Evolutionary conservation across 2,888 invertebrate genomes (phyloP).

Genomic region (Conomelus anceps): DNA sequence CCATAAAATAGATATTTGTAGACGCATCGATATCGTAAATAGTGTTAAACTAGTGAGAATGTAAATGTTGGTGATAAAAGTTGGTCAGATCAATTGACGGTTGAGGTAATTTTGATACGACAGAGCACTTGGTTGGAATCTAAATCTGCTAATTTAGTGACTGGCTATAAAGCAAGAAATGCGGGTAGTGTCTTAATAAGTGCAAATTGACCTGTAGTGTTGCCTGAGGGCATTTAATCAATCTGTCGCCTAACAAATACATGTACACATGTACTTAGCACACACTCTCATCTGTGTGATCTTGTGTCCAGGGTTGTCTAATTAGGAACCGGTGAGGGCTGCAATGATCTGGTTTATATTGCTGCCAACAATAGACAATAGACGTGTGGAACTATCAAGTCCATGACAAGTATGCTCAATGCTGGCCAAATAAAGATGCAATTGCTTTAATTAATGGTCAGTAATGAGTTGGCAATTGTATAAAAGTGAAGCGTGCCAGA

Average conservation of each 20-base stretch:
- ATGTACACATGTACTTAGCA: background rate
- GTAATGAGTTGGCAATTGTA: background rate
- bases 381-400: background rate
- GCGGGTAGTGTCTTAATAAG: background rate
- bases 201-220: background rate
- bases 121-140: background rate
- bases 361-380: background rate
- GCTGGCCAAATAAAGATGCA: slow-evolving; percentile 8
- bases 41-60: background rate
- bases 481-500: background rate
- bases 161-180: background rate
- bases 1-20: background rate
- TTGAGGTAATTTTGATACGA: background rate
- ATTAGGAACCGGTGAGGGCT: background rate
- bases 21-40: background rate
- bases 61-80: background rate
- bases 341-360: background rate
- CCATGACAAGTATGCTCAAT: background rate
- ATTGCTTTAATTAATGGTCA: background rate
- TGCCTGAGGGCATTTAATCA: background rate
- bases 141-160: background rate
- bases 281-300: background rate
- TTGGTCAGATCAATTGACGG: background rate
- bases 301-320: background rate
- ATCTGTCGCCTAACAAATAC: background rate